Evolutionary conservation across 2,113 vertebrate genomes (phyloP).

Genomic region (Prinia subflava): DNA sequence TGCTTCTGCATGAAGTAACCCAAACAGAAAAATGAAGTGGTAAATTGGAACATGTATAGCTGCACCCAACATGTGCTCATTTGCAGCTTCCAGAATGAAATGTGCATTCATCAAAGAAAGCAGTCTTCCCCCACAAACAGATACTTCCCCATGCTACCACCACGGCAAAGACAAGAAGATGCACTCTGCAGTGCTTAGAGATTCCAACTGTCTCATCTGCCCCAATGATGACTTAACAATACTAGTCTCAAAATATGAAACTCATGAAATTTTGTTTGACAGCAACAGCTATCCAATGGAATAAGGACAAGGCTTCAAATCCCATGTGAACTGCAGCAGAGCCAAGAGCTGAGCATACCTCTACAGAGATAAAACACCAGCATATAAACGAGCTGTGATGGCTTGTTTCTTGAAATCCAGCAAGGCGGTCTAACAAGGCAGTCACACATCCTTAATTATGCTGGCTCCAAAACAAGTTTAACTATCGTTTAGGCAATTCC

Average conservation of each 20-base stretch:
- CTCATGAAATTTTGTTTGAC: background rate
- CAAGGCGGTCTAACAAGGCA: background rate
- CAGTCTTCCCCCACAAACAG: background rate
- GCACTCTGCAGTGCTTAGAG: background rate
- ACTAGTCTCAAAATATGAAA: background rate
- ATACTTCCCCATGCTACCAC: background rate
- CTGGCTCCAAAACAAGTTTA: background rate
- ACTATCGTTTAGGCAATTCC: background rate
- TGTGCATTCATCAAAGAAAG: background rate
- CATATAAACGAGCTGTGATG: background rate
- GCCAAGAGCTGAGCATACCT: background rate
- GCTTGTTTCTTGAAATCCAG: background rate
- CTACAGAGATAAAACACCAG: background rate
- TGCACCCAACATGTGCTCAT: background rate
- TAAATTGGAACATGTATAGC: accelerated
- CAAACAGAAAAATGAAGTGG: background rate
- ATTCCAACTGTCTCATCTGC: background rate
- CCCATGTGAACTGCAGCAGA: background rate
- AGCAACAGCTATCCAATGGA: background rate
- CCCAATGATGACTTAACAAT: background rate
- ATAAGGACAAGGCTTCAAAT: background rate
- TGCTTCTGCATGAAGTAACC: background rate
- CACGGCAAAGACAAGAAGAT: background rate
- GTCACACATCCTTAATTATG: background rate
- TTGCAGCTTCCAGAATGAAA: background rate